Evolutionary conservation across 2,888 invertebrate species (phyloP).

Genomic region (Macrosoma leucophasiata): DNA sequence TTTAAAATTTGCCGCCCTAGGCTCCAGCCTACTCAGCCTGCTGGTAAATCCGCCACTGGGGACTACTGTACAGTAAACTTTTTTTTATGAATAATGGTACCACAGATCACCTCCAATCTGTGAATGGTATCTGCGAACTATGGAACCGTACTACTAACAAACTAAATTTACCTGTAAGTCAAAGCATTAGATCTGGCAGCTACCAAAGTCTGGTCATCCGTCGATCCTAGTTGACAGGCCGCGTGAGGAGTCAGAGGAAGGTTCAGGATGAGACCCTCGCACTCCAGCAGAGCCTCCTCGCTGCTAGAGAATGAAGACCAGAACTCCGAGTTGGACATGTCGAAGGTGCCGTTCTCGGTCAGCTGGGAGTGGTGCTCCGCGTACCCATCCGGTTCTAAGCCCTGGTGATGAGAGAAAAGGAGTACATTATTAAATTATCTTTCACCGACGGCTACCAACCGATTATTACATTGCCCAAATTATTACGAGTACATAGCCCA

Average conservation of each 20-base stretch:
- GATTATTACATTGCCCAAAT: too few species aligned
- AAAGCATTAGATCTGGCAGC: slow-evolving; percentile 77
- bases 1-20: too few species aligned
- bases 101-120: too few species aligned
- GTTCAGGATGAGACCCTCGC: slow-evolving; percentile 83
- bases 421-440: too few species aligned
- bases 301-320: slow-evolving; percentile 89
- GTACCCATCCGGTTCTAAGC: slow-evolving; percentile 77
- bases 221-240: slow-evolving; percentile 59
- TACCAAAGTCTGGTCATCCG: slow-evolving; percentile 56
- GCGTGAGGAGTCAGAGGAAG: slow-evolving; percentile 80
- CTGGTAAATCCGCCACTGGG: too few species aligned
- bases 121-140: too few species aligned
- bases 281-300: slow-evolving; percentile 84
- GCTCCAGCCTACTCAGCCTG: too few species aligned
- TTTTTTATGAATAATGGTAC: too few species aligned
- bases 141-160: too few species aligned
- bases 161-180: slow-evolving; percentile 84
- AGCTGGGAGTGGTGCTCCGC: slow-evolving; percentile 78
- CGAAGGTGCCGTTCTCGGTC: slow-evolving; percentile 80
- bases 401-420: slow-evolving; percentile 45
- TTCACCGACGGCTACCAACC: too few species aligned
- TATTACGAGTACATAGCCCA: too few species aligned
- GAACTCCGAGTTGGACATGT: slow-evolving; percentile 85
- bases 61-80: too few species aligned